Percentiles rank a stretch among this genome's conserved stretches.
phyloP scores from a whole-genome alignment of 1,140 invertebrate species.

The Zophobas morio region DNA sequence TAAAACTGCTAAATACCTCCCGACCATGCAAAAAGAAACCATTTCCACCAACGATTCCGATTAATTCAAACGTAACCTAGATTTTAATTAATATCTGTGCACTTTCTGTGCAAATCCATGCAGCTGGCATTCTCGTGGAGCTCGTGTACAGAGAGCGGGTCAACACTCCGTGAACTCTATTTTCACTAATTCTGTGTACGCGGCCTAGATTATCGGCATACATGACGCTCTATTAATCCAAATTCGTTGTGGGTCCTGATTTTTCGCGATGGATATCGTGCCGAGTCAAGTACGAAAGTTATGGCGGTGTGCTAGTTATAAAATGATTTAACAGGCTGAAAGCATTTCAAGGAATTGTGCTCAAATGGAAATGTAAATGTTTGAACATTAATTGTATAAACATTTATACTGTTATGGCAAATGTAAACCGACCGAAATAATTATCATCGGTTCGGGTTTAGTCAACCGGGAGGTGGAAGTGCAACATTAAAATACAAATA shows the following conservation, averaged over 20 bases:
- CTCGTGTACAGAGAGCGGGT: conserved; percentile 36
- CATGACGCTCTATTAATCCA: conserved; percentile 40
- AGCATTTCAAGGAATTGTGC: conserved; percentile 20
- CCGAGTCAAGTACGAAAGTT: too few species aligned
- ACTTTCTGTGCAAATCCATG: conserved; percentile 25
- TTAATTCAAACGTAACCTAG: conserved; percentile 39
- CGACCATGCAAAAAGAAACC: conserved; percentile 33
- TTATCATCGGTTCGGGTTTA: conserved; percentile 9
- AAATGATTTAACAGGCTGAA: conserved; percentile 17
- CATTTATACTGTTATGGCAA: conserved; percentile 43
- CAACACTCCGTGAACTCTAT: conserved; percentile 39
- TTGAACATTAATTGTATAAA: conserved; percentile 42
- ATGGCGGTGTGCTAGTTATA: too few species aligned
- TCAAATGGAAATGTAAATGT: conserved; percentile 42
- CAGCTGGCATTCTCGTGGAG: conserved; percentile 21
- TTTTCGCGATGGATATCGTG: too few species aligned
- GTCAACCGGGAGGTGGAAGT: conserved; percentile 10
- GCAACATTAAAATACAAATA: conserved; percentile 2
- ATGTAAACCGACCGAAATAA: conserved; percentile 36
- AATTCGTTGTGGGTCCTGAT: background rate
- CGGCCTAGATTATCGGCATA: conserved; percentile 35
- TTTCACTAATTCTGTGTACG: conserved; percentile 39
- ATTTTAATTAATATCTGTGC: conserved; percentile 38
- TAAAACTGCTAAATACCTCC: conserved; percentile 31
- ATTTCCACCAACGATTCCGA: conserved; percentile 29